These are phyloP conservation scores for Drosophila nikananu DNA, from an alignment of 1,140 invertebrate species.

Conservation along the genomic window DNA sequence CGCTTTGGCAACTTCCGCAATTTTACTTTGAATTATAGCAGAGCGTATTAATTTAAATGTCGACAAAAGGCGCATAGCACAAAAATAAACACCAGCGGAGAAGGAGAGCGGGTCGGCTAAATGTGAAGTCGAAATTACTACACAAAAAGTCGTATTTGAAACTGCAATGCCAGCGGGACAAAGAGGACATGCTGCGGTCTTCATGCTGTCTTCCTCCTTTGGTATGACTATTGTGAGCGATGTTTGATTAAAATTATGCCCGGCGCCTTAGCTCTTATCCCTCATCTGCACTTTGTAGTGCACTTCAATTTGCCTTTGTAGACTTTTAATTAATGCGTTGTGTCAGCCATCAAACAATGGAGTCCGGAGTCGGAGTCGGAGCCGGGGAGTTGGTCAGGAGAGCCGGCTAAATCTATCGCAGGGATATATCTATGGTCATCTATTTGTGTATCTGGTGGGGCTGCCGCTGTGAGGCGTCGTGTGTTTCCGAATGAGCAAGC, in stretches of 20 bases:
- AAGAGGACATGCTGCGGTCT: slow-evolving; percentile 8
- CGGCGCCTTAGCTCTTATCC: slow-evolving; percentile 24
- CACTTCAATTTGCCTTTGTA: slow-evolving; percentile 72
- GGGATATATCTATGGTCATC: slow-evolving; percentile 21
- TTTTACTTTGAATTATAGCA: slow-evolving; percentile 84
- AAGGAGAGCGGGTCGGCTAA: slow-evolving; percentile 19
- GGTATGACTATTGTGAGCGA: slow-evolving; percentile 49
- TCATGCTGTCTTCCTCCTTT: slow-evolving; percentile 2
- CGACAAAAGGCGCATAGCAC: slow-evolving; percentile 73
- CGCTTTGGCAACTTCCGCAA: slow-evolving; percentile 84
- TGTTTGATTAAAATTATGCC: slow-evolving; percentile 83
- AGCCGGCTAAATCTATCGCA: slow-evolving; percentile 22
- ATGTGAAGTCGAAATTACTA: slow-evolving; percentile 49
- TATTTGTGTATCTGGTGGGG: slow-evolving; percentile 12
- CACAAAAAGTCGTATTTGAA: slow-evolving; percentile 29
- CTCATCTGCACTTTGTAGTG: slow-evolving; percentile 50
- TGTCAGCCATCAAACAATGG: slow-evolving; percentile 33
- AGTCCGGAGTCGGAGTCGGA: not conserved
- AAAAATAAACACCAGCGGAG: slow-evolving; percentile 66
- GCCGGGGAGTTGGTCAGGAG: not conserved
- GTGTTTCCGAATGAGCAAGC: slow-evolving; percentile 71
- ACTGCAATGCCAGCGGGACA: slow-evolving; percentile 31
- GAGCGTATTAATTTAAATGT: slow-evolving; percentile 84
- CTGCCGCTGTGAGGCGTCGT: slow-evolving; percentile 13
- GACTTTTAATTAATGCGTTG: slow-evolving; percentile 75